Conservation (phyloP, 2,888 invertebrate genomes). For the Tipula unca region DNA sequence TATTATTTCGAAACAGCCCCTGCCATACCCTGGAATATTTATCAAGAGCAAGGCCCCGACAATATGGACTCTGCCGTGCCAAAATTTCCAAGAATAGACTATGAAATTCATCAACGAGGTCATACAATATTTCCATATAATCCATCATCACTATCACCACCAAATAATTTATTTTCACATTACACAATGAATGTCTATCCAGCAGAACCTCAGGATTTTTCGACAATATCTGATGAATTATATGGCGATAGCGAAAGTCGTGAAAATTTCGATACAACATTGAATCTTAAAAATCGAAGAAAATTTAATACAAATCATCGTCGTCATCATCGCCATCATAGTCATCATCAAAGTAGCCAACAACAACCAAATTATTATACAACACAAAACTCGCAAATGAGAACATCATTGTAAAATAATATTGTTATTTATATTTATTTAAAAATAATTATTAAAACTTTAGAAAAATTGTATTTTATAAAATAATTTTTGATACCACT, state of each 20-base stretch:
- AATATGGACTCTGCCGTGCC: neutral
- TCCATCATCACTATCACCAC: neutral
- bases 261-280: neutral
- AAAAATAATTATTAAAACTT: neutral
- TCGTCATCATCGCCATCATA: neutral
- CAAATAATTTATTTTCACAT: neutral
- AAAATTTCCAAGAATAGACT: conserved; percentile 8
- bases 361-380: neutral
- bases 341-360: neutral
- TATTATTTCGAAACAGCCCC: neutral
- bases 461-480: neutral
- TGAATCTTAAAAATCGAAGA: neutral
- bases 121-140: neutral
- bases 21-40: conserved; percentile 15
- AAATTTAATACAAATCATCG: neutral
- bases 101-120: conserved; percentile 15
- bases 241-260: neutral
- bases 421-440: conserved; percentile 8
- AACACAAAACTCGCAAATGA: conserved; percentile 3
- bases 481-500: neutral
- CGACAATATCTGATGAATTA: neutral
- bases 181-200: neutral
- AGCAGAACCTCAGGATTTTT: neutral
- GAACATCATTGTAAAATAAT: neutral
- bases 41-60: neutral